Evolutionary conservation across 2,797 vertebrate species (phyloP).

Genomic region (Gephyroberyx darwinii): DNA sequence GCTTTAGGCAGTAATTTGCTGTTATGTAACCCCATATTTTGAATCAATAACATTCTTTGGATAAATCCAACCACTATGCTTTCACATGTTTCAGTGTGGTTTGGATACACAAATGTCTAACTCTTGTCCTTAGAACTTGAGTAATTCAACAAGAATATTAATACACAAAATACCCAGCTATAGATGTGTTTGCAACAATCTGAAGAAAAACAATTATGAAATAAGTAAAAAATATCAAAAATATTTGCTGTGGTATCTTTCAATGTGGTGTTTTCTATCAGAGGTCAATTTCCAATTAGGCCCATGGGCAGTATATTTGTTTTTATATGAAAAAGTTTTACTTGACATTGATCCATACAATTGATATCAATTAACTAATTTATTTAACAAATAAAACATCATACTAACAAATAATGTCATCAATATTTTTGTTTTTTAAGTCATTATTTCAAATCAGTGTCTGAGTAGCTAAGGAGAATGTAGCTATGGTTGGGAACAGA

Average conservation of each 20-base stretch:
- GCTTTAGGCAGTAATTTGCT: conserved; percentile 35
- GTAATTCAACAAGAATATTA: no score
- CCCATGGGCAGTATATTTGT: neutral
- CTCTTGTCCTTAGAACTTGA: neutral
- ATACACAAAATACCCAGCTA: neutral
- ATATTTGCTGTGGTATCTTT: conserved; percentile 8
- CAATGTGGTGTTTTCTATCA: conserved; percentile 31
- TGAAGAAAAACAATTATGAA: neutral
- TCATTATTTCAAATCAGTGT: conserved; percentile 13
- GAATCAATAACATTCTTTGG: conserved; percentile 3
- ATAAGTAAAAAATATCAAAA: conserved; percentile 8
- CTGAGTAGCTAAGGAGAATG: neutral
- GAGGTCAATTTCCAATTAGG: conserved; percentile 17
- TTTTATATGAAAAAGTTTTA: conserved; percentile 34
- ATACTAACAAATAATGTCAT: neutral
- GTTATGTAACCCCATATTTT: conserved; percentile 55
- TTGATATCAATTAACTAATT: conserved; percentile 20
- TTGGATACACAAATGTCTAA: neutral
- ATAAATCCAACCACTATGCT: neutral
- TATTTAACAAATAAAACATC: conserved; percentile 7
- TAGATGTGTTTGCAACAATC: neutral
- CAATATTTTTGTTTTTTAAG: neutral
- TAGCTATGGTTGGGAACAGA: neutral
- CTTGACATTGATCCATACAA: conserved; percentile 2
- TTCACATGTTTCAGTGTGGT: neutral